Evolutionary conservation across 2,113 vertebrate species (phyloP).

Genomic region (Rhabdomys dilectus): DNA sequence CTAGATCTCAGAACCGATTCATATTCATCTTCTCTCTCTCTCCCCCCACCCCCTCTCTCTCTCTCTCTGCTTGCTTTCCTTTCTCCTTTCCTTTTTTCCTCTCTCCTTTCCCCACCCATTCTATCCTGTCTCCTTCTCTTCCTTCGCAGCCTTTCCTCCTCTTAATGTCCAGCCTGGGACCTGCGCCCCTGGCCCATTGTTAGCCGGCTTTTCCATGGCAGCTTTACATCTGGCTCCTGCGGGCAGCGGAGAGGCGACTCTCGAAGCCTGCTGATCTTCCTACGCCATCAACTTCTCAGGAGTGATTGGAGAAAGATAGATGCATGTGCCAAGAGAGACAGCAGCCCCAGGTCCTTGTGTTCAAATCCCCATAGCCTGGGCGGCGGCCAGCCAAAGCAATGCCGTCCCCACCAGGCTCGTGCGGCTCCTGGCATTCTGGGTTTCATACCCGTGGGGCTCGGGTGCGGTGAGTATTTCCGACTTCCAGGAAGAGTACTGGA

Average conservation of each 20-base stretch:
- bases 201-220: slow-evolving; percentile 84
- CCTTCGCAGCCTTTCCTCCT: background rate
- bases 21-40: background rate
- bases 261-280: slow-evolving; percentile 83
- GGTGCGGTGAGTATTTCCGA: slow-evolving; percentile 88
- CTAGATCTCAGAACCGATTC: too few relatives aligned
- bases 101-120: background rate
- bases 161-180: slow-evolving; percentile 78
- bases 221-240: slow-evolving; percentile 84
- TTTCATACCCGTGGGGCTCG: slow-evolving; percentile 87
- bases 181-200: slow-evolving; percentile 86
- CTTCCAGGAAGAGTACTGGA: slow-evolving; percentile 85
- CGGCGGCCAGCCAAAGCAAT: slow-evolving; percentile 73
- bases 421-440: slow-evolving; percentile 83
- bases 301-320: slow-evolving; percentile 85
- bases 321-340: slow-evolving; percentile 78
- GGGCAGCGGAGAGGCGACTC: slow-evolving; percentile 84
- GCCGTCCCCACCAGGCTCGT: slow-evolving; percentile 70
- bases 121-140: background rate
- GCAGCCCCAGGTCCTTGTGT: slow-evolving; percentile 73
- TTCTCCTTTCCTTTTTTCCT: background rate
- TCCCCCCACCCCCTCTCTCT: background rate
- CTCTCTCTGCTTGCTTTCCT: background rate
- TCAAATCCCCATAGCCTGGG: slow-evolving; percentile 77
- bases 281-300: slow-evolving; percentile 85